Percentiles rank a stretch among this genome's conserved stretches.
Conservation (phyloP, 2,888 invertebrate genomes). For the Embidobia sp. region DNA sequence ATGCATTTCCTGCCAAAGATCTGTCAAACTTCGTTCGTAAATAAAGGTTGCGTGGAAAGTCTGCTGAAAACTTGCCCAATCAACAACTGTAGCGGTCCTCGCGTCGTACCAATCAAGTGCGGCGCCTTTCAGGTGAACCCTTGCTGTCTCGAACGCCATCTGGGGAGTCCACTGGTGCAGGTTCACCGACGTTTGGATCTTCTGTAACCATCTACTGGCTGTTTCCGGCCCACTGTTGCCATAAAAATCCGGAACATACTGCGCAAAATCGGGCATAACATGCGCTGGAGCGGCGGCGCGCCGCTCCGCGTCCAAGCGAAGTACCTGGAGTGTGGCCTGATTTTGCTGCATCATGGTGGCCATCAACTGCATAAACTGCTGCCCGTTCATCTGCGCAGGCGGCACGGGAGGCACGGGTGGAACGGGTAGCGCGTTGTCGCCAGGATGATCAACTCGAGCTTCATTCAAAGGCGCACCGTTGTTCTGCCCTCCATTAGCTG, state of each 20-base stretch:
- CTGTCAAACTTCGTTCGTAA: conserved; percentile 16
- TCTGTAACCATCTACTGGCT: neutral
- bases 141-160: conserved; percentile 10
- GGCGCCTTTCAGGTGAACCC: conserved; percentile 3
- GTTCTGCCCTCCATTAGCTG: too few species aligned
- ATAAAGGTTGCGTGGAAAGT: conserved; percentile 22
- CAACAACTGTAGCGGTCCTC: neutral
- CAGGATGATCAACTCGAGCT: too few species aligned
- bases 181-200: conserved; percentile 5
- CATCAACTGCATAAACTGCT: too few species aligned
- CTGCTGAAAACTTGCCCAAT: conserved; percentile 4
- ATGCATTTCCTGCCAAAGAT: conserved; percentile 13
- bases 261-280: conserved; percentile 1
- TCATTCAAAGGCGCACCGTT: too few species aligned
- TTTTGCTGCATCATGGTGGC: too few species aligned
- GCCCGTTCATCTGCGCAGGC: too few species aligned
- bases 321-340: too few species aligned
- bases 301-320: too few species aligned
- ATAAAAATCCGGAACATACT: neutral
- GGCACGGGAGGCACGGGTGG: too few species aligned
- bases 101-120: conserved; percentile 14
- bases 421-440: too few species aligned
- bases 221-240: neutral
- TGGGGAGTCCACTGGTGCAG: conserved; percentile 17
- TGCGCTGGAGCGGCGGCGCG: too few species aligned